Evolutionary conservation across 1,140 invertebrate genomes (phyloP).

Genomic region (Hylaeus volcanicus): DNA sequence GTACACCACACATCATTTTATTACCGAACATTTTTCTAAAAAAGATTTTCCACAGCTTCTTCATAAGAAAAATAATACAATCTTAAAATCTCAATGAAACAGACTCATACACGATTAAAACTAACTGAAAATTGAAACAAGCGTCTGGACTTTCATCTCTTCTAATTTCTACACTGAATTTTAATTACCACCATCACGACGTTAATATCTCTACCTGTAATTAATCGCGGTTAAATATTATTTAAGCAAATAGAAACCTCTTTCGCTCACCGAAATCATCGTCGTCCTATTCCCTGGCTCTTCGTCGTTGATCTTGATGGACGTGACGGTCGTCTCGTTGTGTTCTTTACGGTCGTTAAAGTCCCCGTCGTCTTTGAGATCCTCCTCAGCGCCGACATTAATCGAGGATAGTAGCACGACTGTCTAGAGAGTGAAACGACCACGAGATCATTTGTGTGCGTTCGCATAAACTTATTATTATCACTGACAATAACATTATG

Average conservation of each 20-base stretch:
- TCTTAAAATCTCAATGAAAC: no score
- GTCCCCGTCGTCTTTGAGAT: constrained; percentile 53
- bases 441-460: constrained; percentile 18
- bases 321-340: constrained; percentile 76
- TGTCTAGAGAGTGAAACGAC: constrained; percentile 43
- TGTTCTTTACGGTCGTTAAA: constrained; percentile 63
- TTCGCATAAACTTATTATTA: constrained; percentile 42
- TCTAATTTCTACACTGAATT: neutral
- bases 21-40: no score
- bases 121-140: neutral
- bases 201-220: neutral
- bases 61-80: no score
- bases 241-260: constrained; percentile 7
- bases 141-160: neutral
- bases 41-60: no score
- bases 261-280: constrained; percentile 55
- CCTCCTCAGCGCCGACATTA: constrained; percentile 51
- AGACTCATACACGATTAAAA: neutral
- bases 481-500: neutral
- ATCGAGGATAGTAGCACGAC: constrained; percentile 60
- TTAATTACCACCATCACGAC: no score
- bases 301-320: constrained; percentile 69
- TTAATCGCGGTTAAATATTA: neutral
- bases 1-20: no score
- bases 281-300: constrained; percentile 78